Conservation (phyloP, 2,797 vertebrate species). For the Sebastes diaconus region DNA sequence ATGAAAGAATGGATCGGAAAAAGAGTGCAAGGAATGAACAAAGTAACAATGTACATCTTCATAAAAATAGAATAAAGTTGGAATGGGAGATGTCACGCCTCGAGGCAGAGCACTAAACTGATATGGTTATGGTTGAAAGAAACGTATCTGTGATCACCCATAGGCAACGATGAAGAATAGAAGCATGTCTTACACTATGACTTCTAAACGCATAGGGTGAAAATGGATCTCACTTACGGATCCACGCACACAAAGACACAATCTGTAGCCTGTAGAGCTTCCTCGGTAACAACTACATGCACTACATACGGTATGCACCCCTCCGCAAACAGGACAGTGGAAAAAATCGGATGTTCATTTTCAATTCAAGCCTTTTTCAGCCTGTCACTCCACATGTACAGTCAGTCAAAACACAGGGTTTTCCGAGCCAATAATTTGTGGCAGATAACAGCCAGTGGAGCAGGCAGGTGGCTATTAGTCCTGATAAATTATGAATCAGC, state of each 20-base stretch:
- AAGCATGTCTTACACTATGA: not conserved
- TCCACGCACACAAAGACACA: not conserved
- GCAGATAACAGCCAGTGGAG: constrained; percentile 65
- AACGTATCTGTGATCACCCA: not conserved
- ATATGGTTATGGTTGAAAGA: not conserved
- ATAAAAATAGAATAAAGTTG: not conserved
- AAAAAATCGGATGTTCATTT: constrained; percentile 43
- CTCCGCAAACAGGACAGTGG: not conserved
- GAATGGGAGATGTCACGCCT: not conserved
- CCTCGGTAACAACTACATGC: not conserved
- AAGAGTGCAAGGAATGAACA: not conserved
- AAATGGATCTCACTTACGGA: not conserved
- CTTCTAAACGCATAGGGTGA: not conserved
- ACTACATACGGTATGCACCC: not conserved
- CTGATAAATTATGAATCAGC: constrained; percentile 78
- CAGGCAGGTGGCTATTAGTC: constrained; percentile 77
- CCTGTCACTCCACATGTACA: constrained; percentile 48
- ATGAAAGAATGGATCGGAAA: not conserved
- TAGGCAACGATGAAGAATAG: not conserved
- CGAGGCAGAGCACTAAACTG: not conserved
- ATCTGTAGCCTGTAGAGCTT: not conserved
- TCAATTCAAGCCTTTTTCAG: constrained; percentile 33
- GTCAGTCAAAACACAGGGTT: constrained; percentile 60
- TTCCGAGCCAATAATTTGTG: constrained; percentile 61
- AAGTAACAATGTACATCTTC: not conserved